Evolutionary conservation across 2,797 vertebrate species (phyloP), one percentile per base, ranked within the genome.

Genomic region (Pangasius krempfi): DNA sequence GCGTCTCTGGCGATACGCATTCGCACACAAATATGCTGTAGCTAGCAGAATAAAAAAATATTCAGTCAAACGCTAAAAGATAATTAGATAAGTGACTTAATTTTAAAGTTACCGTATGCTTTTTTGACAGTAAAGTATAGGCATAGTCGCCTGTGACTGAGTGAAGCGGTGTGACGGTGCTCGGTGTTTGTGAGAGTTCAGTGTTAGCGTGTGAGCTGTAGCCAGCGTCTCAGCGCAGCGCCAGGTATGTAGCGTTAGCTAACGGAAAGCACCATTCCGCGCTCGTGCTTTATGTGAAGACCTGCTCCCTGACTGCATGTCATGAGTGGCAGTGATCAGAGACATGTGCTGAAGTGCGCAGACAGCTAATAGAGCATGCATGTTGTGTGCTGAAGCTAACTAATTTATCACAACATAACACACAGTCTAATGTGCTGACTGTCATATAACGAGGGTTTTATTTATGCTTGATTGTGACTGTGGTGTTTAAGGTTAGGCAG

Each of bases 211-310:
- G 62, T 27, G 78, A n/a, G 75, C 37, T 60, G 16, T 30, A 50
- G 76, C 33, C 66, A 73, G 87, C 52, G 12, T 58, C 37, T 62
- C 40, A 14, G 1, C 72, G n/a, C 76, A 50, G 75, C 85, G 18
- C 33, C 80, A 89, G 85, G 88, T 89, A 25, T 33, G 88, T 68
- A 44, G 40, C 44, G 22, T 66, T 68, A 27, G 25, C 40, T 40
- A 7, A 27, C 1, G 9, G 33, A 12, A 40, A 20, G 12, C 13
- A 22, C 30, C 4, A 37, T 25, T 33, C 47, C 27, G 2, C 7
- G 22, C 33, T 27, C 22, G 54, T 40, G 54, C 33, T 54, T 58
- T 25, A 13, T 60, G 79, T 82, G 56, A 25, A 22, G n/a, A 56
- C 27, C 1, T 54, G 76, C 1, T 4, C 50, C n/a, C 18, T 33